Evolutionary conservation across 2,888 invertebrate genomes (phyloP).

Genomic region (Kryphioiulus occultus): DNA sequence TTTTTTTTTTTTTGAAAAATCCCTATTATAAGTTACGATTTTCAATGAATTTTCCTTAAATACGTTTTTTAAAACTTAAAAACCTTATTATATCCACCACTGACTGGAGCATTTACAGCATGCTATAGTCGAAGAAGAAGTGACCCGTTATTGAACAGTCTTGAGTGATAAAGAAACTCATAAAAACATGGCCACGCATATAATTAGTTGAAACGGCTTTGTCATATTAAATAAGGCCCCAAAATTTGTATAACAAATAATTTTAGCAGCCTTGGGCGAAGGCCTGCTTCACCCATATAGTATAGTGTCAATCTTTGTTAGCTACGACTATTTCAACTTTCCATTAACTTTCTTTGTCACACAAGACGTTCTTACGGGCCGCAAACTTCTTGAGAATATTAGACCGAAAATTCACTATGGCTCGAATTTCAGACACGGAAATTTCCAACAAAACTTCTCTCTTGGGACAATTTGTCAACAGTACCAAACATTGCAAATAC

Average conservation of each 20-base stretch:
- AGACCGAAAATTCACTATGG: not conserved
- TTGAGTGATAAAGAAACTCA: not conserved
- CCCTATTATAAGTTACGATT: too few relatives aligned
- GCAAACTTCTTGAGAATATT: too few relatives aligned
- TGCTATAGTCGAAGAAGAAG: not conserved
- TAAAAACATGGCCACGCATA: not conserved
- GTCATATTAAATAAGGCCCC: constrained; percentile 8
- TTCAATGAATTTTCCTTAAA: too few relatives aligned
- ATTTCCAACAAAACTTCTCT: not conserved
- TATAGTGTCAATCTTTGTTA: not conserved
- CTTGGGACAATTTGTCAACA: not conserved
- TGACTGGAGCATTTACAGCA: not conserved
- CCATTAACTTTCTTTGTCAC: too few relatives aligned
- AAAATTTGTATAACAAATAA: not conserved
- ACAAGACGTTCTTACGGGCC: too few relatives aligned
- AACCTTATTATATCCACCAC: too few relatives aligned
- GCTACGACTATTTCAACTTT: not conserved
- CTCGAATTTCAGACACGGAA: not conserved
- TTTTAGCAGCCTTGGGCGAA: not conserved
- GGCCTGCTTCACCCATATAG: constrained; percentile 18
- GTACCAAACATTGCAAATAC: not conserved
- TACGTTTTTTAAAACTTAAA: too few relatives aligned
- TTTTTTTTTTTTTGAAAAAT: too few relatives aligned
- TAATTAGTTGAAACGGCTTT: not conserved
- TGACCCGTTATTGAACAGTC: not conserved